phyloP scores from a whole-genome alignment of 2,113 vertebrate genomes.

The Antennarius striatus region DNA sequence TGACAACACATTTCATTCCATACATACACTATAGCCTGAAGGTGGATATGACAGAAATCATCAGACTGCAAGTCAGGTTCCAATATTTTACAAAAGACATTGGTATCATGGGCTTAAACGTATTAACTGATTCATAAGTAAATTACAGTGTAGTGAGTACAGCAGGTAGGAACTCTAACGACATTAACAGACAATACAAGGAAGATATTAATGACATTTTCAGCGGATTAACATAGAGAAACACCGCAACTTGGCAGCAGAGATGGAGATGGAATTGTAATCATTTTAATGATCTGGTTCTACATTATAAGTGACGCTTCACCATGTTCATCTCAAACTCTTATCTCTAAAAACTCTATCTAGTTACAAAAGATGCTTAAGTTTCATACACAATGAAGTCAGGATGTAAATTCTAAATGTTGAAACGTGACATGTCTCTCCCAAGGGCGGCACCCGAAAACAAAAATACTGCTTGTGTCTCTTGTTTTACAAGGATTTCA shows the following conservation, averaged over 20 bases:
- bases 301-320: constrained; percentile 5
- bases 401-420: constrained; percentile 18
- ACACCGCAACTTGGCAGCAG: neutral
- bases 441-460: constrained; percentile 9
- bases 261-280: constrained; percentile 2
- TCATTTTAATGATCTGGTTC: constrained; percentile 18
- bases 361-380: neutral
- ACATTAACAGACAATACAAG: too few relatives aligned
- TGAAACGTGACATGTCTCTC: constrained; percentile 18
- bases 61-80: neutral
- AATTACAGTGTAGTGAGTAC: constrained; percentile 18
- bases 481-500: constrained; percentile 8
- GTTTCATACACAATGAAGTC: constrained; percentile 40
- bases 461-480: constrained; percentile 1
- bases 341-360: constrained; percentile 15
- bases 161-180: neutral
- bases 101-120: neutral
- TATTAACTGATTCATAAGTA: constrained; percentile 1
- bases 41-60: neutral
- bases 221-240: neutral
- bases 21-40: neutral
- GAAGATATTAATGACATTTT: too few relatives aligned
- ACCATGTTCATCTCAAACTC: constrained; percentile 16
- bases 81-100: constrained; percentile 20
- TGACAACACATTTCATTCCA: constrained; percentile 2